phyloP scores from a whole-genome alignment of 2,113 vertebrate genomes.

The Dipodomys stephensi region DNA sequence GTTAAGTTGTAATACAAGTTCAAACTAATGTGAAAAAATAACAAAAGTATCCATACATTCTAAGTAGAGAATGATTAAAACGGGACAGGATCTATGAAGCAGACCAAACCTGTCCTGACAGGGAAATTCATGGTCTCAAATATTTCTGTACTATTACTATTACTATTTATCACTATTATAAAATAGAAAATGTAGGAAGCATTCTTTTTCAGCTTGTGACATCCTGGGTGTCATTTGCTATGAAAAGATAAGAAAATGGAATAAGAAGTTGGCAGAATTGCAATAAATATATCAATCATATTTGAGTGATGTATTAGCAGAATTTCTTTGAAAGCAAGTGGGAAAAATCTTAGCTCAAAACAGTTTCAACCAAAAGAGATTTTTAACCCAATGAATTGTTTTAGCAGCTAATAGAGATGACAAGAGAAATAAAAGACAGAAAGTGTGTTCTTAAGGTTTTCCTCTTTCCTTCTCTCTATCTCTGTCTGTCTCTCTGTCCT shows the following conservation, averaged over 20 bases:
- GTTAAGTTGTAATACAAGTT: neutral
- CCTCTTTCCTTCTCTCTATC: no score
- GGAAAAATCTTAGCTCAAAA: slow-evolving; percentile 28
- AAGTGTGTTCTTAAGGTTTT: neutral
- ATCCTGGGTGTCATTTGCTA: neutral
- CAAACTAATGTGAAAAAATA: slow-evolving; percentile 12
- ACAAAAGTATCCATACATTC: neutral
- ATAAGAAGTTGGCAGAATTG: slow-evolving; percentile 28
- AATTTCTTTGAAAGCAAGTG: neutral
- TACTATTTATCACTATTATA: neutral
- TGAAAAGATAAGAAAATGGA: slow-evolving; percentile 13
- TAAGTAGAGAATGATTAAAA: neutral
- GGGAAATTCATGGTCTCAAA: neutral
- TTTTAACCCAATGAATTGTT: neutral
- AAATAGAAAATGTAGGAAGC: neutral
- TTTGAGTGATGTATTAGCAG: neutral
- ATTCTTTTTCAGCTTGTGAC: slow-evolving; percentile 23
- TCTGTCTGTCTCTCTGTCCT: neutral
- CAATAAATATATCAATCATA: neutral
- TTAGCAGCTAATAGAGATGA: neutral
- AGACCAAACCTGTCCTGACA: neutral
- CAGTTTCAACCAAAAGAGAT: neutral
- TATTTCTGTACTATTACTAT: neutral
- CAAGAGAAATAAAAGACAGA: neutral
- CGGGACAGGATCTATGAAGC: neutral